These are phyloP conservation scores for Tachystola acroxantha DNA, from an alignment of 2,888 invertebrate species.

Conservation along the genomic window DNA sequence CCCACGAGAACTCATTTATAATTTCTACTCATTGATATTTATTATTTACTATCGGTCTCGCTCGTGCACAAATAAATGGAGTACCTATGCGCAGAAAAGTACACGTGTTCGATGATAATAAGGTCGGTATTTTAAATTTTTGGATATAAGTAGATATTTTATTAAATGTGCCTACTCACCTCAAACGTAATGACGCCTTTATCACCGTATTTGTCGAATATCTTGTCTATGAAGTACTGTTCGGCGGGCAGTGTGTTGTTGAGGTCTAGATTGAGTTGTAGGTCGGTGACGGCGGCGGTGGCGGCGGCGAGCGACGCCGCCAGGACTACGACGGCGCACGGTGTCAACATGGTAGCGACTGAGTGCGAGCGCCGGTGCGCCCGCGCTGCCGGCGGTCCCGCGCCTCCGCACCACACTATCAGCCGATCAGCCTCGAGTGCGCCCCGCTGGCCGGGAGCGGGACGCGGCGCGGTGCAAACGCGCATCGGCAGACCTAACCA, in stretches of 20 bases:
- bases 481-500: conserved; percentile 29
- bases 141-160: neutral
- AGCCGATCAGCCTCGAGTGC: conserved; percentile 41
- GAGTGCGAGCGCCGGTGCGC: conserved; percentile 33
- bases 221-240: conserved; percentile 70
- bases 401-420: conserved; percentile 55
- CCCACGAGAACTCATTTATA: neutral
- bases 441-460: conserved; percentile 42
- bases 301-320: conserved; percentile 35
- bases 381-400: conserved; percentile 35
- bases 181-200: conserved; percentile 77
- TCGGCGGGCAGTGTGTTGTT: conserved; percentile 53
- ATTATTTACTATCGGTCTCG: neutral
- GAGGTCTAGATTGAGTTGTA: conserved; percentile 17
- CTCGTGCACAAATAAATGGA: neutral
- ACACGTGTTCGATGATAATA: neutral
- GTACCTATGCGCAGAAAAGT: no score
- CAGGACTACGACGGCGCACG: conserved; percentile 51
- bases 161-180: conserved; percentile 41
- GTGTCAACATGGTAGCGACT: conserved; percentile 56
- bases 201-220: conserved; percentile 78
- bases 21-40: neutral
- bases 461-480: conserved; percentile 28
- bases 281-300: conserved; percentile 19
- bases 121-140: neutral